Base-by-base conservation (phyloP, 2,797 vertebrate species). In the Sebastes vulpes region DNA sequence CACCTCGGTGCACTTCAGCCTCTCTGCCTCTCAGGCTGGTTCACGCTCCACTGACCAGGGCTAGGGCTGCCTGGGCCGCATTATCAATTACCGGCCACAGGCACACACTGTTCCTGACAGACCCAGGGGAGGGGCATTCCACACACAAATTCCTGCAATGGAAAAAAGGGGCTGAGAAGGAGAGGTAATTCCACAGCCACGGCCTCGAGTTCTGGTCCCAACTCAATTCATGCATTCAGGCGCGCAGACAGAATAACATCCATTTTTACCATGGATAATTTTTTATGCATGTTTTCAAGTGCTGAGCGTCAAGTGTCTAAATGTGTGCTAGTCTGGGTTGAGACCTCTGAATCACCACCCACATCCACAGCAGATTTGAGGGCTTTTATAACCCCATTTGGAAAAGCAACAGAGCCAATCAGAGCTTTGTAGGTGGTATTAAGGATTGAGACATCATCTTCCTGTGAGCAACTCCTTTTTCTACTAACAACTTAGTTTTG, bases 21-120 rank as follows among this genome's bases (percentile, higher is more conserved):
- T 90, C 82, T 87, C 81, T 79, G 86, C 89, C 88, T 91, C 93
- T 92, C 81, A 88, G 88, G 79, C 88, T 94, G 87, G 85, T 92
- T 95, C 90, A 94, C 75, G 92, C 92, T 94, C 87, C 82, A 85
- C 85, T 93, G 92, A 86, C 91, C 93, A 90, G 91, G 84, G 89
- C 91, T 79, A 76, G 82, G 80, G 86, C 89, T 92, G 90, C 90
- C 92, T 92, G 89, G 87, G 87, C 91, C 65, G 82, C 90, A 92
- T 95, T 94, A 95, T 96, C 93, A 95, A 95, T 95, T 95, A 95
- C 92, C 75, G 77, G 91, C 91, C 89, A 89, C 88, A 92, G 92
- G 93, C 90, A 90, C 90, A 93, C 89, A 91, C 88, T 90, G 93
- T 92, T 94, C 87, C 87, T 86, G 93, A 89, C 92, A 92, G 90